phyloP scores from a whole-genome alignment of 2,888 invertebrate genomes.

The Melieria picta region DNA sequence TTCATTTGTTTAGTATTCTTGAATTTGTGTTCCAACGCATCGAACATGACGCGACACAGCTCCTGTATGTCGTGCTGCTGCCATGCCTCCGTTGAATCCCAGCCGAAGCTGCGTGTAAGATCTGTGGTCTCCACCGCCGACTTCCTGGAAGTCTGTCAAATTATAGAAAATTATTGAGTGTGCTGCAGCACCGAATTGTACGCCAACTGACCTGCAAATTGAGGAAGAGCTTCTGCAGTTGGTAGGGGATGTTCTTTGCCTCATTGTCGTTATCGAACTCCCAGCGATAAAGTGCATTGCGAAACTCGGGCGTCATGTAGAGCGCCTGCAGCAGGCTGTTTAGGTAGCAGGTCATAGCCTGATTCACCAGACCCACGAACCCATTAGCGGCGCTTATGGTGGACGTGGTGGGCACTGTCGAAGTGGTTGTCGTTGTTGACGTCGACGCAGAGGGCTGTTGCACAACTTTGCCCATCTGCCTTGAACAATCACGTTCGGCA shows the following conservation, averaged over 20 bases:
- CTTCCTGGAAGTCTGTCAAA: constrained; percentile 76
- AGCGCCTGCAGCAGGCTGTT: constrained; percentile 89
- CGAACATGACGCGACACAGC: constrained; percentile 89
- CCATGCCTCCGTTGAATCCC: constrained; percentile 90
- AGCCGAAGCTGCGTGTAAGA: constrained; percentile 87
- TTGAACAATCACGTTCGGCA: constrained; percentile 12
- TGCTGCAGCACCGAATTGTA: background rate
- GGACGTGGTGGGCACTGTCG: constrained; percentile 39
- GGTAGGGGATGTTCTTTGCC: constrained; percentile 82
- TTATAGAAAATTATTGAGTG: constrained; percentile 23
- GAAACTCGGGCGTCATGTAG: constrained; percentile 92
- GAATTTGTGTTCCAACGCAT: constrained; percentile 85
- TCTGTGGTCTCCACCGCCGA: constrained; percentile 87
- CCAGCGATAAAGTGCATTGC: constrained; percentile 88
- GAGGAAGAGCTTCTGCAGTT: constrained; percentile 85
- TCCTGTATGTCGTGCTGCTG: constrained; percentile 94
- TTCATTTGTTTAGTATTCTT: constrained; percentile 84
- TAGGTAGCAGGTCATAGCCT: constrained; percentile 93
- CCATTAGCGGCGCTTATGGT: constrained; percentile 39
- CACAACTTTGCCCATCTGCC: constrained; percentile 28
- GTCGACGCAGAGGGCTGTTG: constrained; percentile 33
- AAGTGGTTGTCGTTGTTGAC: constrained; percentile 25
- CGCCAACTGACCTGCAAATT: constrained; percentile 74
- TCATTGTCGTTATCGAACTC: constrained; percentile 79
- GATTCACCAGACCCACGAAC: constrained; percentile 86